Evolutionary conservation across 2,797 vertebrate genomes (phyloP).

Genomic region (Rhynchotus rufescens): DNA sequence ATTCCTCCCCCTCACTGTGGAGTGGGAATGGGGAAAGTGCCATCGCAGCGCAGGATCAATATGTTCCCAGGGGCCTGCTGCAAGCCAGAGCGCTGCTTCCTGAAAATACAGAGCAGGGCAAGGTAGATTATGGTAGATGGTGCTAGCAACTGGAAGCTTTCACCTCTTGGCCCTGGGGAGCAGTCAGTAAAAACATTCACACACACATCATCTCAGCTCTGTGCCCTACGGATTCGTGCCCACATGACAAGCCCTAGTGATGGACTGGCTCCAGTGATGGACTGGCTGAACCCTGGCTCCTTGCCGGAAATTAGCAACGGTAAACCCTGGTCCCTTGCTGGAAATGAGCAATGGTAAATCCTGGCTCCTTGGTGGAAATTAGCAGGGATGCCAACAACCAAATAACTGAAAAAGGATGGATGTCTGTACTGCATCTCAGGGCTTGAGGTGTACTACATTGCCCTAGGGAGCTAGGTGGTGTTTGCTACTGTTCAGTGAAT

Average conservation of each 20-base stretch:
- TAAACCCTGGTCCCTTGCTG: too few species aligned
- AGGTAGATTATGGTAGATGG: neutral
- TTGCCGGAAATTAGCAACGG: neutral
- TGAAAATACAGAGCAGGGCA: neutral
- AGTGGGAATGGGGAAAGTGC: neutral
- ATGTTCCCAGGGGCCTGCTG: neutral
- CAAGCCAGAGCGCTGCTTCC: neutral
- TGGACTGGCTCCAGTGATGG: neutral
- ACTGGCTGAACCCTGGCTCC: neutral
- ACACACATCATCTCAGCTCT: neutral
- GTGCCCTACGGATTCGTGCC: rapidly evolving
- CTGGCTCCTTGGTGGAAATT: neutral
- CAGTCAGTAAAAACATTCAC: neutral
- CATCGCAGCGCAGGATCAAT: neutral
- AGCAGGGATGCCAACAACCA: neutral
- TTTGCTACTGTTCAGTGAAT: neutral
- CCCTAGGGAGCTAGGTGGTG: neutral
- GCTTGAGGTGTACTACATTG: neutral
- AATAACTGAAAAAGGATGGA: neutral
- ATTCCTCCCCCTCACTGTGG: constrained; percentile 51
- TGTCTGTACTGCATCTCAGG: neutral
- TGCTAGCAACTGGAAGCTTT: neutral
- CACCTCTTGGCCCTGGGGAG: neutral
- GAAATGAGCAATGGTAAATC: neutral
- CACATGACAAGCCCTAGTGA: neutral